Percentiles rank a stretch among this genome's conserved stretches.
phyloP scores from a whole-genome alignment of 2,113 vertebrate species.

The Panurus biarmicus region DNA sequence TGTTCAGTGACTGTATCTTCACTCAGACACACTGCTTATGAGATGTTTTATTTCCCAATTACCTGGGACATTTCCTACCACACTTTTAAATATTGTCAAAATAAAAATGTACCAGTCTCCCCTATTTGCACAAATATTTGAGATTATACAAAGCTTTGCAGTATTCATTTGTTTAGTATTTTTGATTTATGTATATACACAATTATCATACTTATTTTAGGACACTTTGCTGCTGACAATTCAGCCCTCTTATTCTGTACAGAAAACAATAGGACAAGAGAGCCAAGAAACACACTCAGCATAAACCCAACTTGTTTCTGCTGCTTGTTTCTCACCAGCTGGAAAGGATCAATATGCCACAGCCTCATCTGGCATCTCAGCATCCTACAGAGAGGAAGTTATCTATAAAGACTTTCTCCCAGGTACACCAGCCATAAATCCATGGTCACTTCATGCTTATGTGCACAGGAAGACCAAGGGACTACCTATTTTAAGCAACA shows the following conservation, averaged over 20 bases:
- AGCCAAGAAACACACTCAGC: background rate
- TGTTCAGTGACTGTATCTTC: background rate
- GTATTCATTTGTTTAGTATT: background rate
- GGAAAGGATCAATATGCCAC: background rate
- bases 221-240: background rate
- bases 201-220: background rate
- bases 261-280: background rate
- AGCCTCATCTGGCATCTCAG: background rate
- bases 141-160: background rate
- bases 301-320: background rate
- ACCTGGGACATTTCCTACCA: background rate
- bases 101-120: background rate
- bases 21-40: background rate
- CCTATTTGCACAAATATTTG: background rate
- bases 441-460: accelerated
- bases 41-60: background rate
- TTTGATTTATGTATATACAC: background rate
- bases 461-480: background rate
- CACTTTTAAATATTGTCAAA: background rate
- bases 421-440: background rate
- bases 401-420: background rate
- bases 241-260: background rate
- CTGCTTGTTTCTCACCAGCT: background rate
- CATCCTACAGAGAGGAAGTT: background rate
- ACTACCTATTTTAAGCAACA: background rate